phyloP scores from a whole-genome alignment of 2,797 vertebrate species.

The Echiichthys vipera region DNA sequence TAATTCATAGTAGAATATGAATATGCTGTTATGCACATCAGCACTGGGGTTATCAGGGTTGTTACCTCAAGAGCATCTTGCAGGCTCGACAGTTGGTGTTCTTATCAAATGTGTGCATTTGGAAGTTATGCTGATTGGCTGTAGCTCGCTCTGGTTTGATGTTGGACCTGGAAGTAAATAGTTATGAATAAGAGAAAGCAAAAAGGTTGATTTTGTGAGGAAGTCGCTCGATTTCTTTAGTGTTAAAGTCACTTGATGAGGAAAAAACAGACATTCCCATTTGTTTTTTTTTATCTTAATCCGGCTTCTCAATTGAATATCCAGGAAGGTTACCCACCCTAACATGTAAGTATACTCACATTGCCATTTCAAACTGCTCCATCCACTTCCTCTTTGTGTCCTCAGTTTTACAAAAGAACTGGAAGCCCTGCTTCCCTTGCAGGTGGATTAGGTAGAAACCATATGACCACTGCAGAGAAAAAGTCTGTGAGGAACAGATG shows the following conservation, averaged over 20 bases:
- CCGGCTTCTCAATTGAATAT: not conserved
- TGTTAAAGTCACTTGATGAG: not conserved
- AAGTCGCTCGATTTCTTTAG: not conserved
- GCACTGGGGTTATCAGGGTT: not conserved
- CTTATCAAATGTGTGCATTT: conserved; percentile 98
- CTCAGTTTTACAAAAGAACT: conserved; percentile 99
- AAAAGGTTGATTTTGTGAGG: not conserved
- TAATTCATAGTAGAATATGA: not conserved
- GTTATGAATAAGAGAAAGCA: not conserved
- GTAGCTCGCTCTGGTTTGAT: conserved; percentile 97
- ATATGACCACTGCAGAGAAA: conserved; percentile 92
- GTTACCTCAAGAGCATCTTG: conserved; percentile 95
- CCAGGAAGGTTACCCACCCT: not conserved
- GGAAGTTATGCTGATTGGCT: conserved; percentile 97
- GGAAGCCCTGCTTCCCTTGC: conserved; percentile 98
- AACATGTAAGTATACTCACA: conserved; percentile 84
- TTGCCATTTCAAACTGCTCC: conserved; percentile 99
- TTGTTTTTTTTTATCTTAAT: not conserved
- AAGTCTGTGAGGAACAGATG: conserved; percentile 50
- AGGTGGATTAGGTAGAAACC: conserved; percentile 98
- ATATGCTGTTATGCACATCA: not conserved
- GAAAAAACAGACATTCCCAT: not conserved
- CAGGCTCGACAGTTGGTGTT: conserved; percentile 97
- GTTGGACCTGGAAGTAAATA: conserved; percentile 89
- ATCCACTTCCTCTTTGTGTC: conserved; percentile 99